Evolutionary conservation across 2,888 invertebrate species (phyloP).

Genomic region (Hemicrepidius hirtus): DNA sequence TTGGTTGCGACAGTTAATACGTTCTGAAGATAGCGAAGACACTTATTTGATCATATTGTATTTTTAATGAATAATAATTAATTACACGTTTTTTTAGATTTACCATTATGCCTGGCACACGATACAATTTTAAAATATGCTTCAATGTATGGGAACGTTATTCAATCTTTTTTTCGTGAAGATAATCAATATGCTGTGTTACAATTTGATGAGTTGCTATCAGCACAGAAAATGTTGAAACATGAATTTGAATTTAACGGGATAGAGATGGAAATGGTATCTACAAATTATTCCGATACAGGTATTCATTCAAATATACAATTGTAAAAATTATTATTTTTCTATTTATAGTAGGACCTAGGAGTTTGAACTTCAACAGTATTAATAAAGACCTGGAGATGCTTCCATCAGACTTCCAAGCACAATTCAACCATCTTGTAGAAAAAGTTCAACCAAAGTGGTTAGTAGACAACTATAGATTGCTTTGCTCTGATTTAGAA

Average conservation of each 20-base stretch:
- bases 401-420: constrained; percentile 69
- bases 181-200: constrained; percentile 61
- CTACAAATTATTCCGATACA: too few species aligned
- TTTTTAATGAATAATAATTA: too few species aligned
- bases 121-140: constrained; percentile 64
- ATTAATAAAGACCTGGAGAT: too few species aligned
- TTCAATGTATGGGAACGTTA: constrained; percentile 62
- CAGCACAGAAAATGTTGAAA: constrained; percentile 57
- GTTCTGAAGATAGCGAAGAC: too few species aligned
- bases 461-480: constrained; percentile 62
- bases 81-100: constrained; percentile 55
- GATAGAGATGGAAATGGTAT: too few species aligned
- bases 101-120: constrained; percentile 56
- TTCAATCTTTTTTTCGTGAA: constrained; percentile 52
- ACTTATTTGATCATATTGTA: too few species aligned
- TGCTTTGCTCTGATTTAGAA: constrained; percentile 73
- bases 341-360: too few species aligned
- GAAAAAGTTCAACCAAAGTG: constrained; percentile 66
- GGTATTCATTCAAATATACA: too few species aligned
- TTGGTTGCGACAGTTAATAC: too few species aligned
- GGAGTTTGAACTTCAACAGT: too few species aligned
- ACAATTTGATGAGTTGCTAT: constrained; percentile 63
- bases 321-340: too few species aligned
- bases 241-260: too few species aligned
- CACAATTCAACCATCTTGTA: constrained; percentile 70